phyloP scores from a whole-genome alignment of 2,797 vertebrate species.

The Neoniphon sammara region DNA sequence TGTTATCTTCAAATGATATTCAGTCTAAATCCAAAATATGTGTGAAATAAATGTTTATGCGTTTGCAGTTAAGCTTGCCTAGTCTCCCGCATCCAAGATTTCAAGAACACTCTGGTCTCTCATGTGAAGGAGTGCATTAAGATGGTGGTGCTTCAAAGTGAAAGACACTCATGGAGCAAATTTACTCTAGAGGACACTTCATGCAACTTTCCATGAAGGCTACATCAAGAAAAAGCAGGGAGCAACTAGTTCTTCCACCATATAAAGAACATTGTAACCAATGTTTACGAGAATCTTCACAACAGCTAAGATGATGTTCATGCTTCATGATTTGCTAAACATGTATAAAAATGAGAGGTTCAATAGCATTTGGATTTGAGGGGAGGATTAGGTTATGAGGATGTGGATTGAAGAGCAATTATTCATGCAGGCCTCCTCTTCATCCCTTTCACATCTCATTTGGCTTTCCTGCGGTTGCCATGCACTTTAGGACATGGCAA shows the following conservation, averaged over 20 bases:
- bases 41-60: slow-evolving; percentile 26
- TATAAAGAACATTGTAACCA: neutral
- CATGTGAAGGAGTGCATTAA: slow-evolving; percentile 40
- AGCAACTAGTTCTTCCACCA: neutral
- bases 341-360: neutral
- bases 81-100: slow-evolving; percentile 2
- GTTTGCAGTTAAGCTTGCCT: neutral
- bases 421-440: slow-evolving; percentile 52
- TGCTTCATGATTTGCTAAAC: neutral
- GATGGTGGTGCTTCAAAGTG: slow-evolving; percentile 52
- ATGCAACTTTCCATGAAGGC: slow-evolving; percentile 18
- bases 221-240: neutral
- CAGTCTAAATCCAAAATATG: slow-evolving; percentile 6
- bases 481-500: slow-evolving; percentile 62
- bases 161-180: slow-evolving; percentile 57
- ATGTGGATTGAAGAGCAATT: slow-evolving; percentile 23
- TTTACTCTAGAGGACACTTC: slow-evolving; percentile 43
- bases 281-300: slow-evolving; percentile 4
- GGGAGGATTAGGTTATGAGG: slow-evolving; percentile 18
- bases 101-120: slow-evolving; percentile 19
- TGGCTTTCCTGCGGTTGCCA: slow-evolving; percentile 46
- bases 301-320: neutral
- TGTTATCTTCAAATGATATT: slow-evolving; percentile 7
- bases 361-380: slow-evolving; percentile 4
- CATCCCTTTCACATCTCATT: slow-evolving; percentile 40